These are phyloP conservation scores for Rhea americana DNA, from an alignment of 2,113 vertebrate genomes.

Conservation along the genomic window DNA sequence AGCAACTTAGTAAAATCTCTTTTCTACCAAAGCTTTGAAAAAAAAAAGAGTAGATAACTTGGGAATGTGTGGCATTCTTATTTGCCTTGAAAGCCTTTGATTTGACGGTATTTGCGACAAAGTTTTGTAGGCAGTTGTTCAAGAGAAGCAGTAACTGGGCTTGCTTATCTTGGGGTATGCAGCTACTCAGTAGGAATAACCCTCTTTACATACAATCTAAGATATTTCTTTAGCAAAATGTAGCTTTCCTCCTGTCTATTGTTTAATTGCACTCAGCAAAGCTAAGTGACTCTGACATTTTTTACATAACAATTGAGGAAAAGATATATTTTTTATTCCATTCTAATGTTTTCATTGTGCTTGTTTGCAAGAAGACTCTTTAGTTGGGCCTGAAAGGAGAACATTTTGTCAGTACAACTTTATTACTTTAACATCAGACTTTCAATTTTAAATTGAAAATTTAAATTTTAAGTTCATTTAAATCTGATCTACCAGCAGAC, in stretches of 20 bases:
- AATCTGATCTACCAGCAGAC: neutral
- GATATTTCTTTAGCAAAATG: neutral
- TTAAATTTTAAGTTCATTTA: neutral
- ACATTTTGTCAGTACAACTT: neutral
- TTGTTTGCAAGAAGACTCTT: neutral
- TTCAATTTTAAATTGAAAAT: neutral
- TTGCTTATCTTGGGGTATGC: conserved; percentile 40
- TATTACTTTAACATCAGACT: neutral
- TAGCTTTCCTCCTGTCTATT: neutral
- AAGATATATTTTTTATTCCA: neutral
- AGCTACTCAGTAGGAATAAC: conserved; percentile 6
- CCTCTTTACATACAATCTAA: neutral
- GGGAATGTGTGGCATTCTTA: conserved; percentile 45
- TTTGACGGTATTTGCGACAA: conserved; percentile 47
- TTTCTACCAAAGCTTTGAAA: conserved; percentile 18
- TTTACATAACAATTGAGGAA: neutral
- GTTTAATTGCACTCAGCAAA: neutral
- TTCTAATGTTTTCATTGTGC: neutral
- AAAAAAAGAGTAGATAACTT: conserved; percentile 45
- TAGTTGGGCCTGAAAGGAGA: neutral
- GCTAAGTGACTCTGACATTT: neutral
- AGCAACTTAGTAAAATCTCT: conserved; percentile 38
- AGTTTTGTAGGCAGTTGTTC: neutral
- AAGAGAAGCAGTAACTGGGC: conserved; percentile 18
- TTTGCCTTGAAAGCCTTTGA: conserved; percentile 48